Evolutionary conservation across 2,888 invertebrate species (phyloP).

Genomic region (Drosophila nr. fundita): DNA sequence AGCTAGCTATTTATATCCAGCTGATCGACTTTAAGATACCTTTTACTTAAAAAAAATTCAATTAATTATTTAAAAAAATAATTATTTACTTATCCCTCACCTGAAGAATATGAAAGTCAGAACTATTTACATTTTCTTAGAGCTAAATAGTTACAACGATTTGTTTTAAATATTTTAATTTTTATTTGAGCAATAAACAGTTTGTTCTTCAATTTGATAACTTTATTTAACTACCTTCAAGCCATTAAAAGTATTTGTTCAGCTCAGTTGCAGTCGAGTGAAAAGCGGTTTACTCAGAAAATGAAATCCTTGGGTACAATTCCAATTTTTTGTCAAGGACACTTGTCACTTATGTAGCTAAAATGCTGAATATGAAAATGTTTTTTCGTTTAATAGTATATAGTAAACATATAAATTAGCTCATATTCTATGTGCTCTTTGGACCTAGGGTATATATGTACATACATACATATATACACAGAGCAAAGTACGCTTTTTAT

Average conservation of each 20-base stretch:
- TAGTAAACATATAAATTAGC: background rate
- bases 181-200: background rate
- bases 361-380: background rate
- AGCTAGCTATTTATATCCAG: too few species aligned
- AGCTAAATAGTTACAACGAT: background rate
- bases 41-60: background rate
- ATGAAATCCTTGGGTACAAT: background rate
- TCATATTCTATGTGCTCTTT: background rate
- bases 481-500: constrained; percentile 34
- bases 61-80: too few species aligned
- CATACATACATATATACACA: constrained; percentile 3
- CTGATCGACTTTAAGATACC: constrained; percentile 14
- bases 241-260: background rate
- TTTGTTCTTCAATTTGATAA: background rate
- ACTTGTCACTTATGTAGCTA: too few species aligned
- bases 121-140: too few species aligned
- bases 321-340: background rate
- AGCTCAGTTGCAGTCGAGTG: background rate
- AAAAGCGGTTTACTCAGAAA: background rate
- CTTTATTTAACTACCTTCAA: background rate
- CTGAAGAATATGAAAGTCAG: background rate
- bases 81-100: too few species aligned
- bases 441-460: constrained; percentile 28
- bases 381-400: background rate
- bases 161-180: too few species aligned